Evolutionary conservation across 2,888 invertebrate genomes (phyloP).

Genomic region (Pomacea canaliculata): DNA sequence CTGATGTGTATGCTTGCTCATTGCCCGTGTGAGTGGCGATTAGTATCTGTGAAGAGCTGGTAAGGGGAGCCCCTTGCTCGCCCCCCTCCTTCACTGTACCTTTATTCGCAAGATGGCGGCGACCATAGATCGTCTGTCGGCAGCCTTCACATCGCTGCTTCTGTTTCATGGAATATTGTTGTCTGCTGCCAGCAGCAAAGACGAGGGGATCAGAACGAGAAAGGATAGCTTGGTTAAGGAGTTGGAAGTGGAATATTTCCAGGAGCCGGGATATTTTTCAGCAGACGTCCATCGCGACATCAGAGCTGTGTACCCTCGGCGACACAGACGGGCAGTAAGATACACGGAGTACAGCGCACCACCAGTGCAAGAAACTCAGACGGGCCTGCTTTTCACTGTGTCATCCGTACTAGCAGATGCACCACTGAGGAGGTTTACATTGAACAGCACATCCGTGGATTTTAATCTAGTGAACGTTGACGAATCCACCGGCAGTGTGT

Average conservation of each 20-base stretch:
- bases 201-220: constrained; percentile 6
- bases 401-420: constrained; percentile 6
- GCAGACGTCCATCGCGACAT: constrained; percentile 7
- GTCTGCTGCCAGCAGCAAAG: constrained; percentile 1
- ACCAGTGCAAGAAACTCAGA: constrained; percentile 14
- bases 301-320: neutral
- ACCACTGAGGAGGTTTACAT: constrained; percentile 8
- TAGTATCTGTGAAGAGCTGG: neutral
- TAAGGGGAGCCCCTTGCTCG: neutral
- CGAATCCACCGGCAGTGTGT: constrained; percentile 42
- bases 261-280: constrained; percentile 5
- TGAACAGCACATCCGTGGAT: constrained; percentile 10
- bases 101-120: constrained; percentile 25
- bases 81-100: constrained; percentile 6
- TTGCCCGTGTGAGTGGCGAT: neutral
- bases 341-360: constrained; percentile 3
- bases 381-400: constrained; percentile 9
- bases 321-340: constrained; percentile 21
- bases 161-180: constrained; percentile 8
- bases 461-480: constrained; percentile 29
- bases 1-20: constrained; percentile 7
- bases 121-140: constrained; percentile 13
- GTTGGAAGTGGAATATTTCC: constrained; percentile 7
- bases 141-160: constrained; percentile 8
- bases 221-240: constrained; percentile 3